Conservation (phyloP, 2,113 vertebrate genomes). For the Microtus oregoni region DNA sequence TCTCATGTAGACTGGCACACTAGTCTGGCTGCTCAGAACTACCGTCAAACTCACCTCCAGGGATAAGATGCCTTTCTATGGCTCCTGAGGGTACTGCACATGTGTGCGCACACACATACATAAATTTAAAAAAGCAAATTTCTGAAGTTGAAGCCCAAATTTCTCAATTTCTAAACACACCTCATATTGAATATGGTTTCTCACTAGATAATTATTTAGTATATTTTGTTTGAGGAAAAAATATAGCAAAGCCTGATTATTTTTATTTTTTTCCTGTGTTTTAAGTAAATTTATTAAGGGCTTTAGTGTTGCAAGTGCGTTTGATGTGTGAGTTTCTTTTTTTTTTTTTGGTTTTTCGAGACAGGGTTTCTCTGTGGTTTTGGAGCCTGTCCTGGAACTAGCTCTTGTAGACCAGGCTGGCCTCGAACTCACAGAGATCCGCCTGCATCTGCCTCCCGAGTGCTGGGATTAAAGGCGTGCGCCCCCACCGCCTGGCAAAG, state of each 20-base stretch:
- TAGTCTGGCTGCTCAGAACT: not conserved
- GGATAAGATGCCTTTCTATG: not conserved
- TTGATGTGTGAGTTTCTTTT: not conserved
- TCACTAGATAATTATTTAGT: not conserved
- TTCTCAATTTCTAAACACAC: conserved; percentile 19
- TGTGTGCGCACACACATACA: not conserved
- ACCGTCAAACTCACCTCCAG: not conserved
- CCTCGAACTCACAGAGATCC: too few species aligned
- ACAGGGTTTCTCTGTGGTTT: too few species aligned
- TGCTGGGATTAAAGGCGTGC: too few species aligned
- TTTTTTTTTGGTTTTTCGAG: too few species aligned
- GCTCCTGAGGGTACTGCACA: too few species aligned
- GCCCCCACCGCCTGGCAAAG: too few species aligned
- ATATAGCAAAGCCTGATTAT: not conserved
- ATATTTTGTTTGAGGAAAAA: conserved; percentile 49
- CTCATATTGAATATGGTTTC: not conserved
- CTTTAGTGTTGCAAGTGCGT: not conserved
- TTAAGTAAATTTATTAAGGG: not conserved
- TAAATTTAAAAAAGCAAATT: not conserved
- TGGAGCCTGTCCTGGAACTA: too few species aligned
- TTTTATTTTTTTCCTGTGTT: not conserved
- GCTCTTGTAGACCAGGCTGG: too few species aligned
- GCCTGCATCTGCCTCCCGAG: too few species aligned
- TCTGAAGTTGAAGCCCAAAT: not conserved
- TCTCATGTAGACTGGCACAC: not conserved